Evolutionary conservation across 2,113 vertebrate genomes (phyloP).

Genomic region (Isurus oxyrinchus): DNA sequence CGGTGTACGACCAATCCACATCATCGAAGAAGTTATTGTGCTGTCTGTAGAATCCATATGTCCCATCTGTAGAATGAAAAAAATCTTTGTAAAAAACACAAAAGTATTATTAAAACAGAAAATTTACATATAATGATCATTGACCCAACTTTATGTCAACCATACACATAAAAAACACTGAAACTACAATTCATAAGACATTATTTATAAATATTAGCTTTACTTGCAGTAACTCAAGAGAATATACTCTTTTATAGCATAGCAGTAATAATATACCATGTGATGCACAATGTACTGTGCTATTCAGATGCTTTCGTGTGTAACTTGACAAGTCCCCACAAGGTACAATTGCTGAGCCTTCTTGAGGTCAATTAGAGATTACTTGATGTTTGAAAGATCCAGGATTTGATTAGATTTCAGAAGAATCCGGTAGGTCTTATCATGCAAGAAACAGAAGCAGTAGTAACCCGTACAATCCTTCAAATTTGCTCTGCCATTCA

Average conservation of each 20-base stretch:
- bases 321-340: neutral
- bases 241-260: neutral
- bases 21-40: slow-evolving; percentile 84
- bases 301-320: neutral
- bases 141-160: neutral
- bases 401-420: neutral
- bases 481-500: neutral
- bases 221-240: neutral
- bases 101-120: neutral
- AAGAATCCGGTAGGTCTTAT: neutral
- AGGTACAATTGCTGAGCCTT: neutral
- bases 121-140: neutral
- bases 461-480: neutral
- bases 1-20: slow-evolving; percentile 93
- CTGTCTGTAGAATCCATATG: slow-evolving; percentile 77
- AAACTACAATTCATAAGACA: neutral
- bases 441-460: neutral
- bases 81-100: slow-evolving; percentile 39
- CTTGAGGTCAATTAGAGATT: neutral
- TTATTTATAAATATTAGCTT: neutral
- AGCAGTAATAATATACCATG: neutral
- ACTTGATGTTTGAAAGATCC: neutral
- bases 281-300: neutral
- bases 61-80: slow-evolving; percentile 59
- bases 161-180: neutral